These are phyloP conservation scores for Poeciliopsis gracilis DNA, from an alignment of 2,797 vertebrate species.

Conservation along the genomic window DNA sequence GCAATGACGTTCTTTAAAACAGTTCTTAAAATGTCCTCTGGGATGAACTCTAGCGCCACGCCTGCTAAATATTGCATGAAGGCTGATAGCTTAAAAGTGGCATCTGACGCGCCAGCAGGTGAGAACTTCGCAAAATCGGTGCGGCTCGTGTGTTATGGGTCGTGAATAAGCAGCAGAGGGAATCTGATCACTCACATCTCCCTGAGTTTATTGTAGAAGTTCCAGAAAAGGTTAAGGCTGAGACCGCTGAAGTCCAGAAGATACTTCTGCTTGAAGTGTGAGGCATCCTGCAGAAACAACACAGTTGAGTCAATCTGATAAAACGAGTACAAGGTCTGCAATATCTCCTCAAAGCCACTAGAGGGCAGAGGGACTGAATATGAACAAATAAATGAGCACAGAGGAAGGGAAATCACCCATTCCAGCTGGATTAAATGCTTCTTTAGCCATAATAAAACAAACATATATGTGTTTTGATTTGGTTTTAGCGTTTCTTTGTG, in stretches of 20 bases:
- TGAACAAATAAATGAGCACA: neutral
- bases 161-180: neutral
- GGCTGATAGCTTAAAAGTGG: neutral
- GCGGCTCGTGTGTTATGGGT: neutral
- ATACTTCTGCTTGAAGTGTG: slow-evolving; percentile 89
- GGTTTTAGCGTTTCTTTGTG: neutral
- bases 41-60: neutral
- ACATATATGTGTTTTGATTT: neutral
- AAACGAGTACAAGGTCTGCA: neutral
- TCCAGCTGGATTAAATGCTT: neutral
- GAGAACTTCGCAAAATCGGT: neutral
- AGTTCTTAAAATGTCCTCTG: neutral
- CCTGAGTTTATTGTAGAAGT: slow-evolving; percentile 93
- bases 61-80: neutral
- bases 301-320: neutral
- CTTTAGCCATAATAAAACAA: neutral
- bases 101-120: neutral
- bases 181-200: slow-evolving; percentile 85
- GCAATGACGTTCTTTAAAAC: too few relatives aligned
- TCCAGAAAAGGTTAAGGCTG: slow-evolving; percentile 91
- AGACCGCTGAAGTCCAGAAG: slow-evolving; percentile 92
- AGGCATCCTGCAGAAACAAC: slow-evolving; percentile 84
- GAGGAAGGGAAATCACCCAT: neutral
- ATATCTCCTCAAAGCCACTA: neutral
- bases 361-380: neutral